Base-by-base conservation (phyloP, 2,888 invertebrate genomes). In the Yponomeuta plumbellus region DNA sequence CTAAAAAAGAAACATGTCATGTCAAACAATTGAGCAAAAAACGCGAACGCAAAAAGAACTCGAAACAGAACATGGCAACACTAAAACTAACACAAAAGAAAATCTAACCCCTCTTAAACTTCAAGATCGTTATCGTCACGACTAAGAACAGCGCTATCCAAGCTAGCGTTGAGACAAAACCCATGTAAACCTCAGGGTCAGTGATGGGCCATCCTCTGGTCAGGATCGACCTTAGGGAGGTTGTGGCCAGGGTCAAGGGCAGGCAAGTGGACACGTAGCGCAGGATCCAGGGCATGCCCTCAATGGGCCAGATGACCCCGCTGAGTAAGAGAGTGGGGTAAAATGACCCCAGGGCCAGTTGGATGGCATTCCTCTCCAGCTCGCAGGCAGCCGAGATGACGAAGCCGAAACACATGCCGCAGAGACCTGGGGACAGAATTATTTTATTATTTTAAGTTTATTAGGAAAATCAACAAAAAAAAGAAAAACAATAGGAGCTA, bases 381-480 rank as follows among this genome's bases (percentile, higher is more conserved):
- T 97, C 97, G 88, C 98, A 98, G 57, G 97, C 94, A 0, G 97
- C 96, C 0, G 98, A 98, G 75, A 98, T 97, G 63, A 98, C 95
- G 86, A 98, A 97, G 68, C 98, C 98, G 88, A 98, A 97, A 80
- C 97, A 97, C 98, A 98, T 98, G 74, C 98, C 98, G 83, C 98
- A 97, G 57, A 98, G 93, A 71, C 96, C 92, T 92, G 82, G 39
- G 69, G 58, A 65, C 2, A 66, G 23, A n/a, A n/a, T n/a, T n/a
- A n/a, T n/a, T n/a, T n/a, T n/a, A n/a, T n/a, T n/a, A n/a, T n/a
- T n/a, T n/a, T n/a, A n/a, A n/a, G n/a, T n/a, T n/a, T n/a, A n/a
- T n/a, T n/a, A n/a, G n/a, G n/a, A n/a, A n/a, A n/a, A n/a, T n/a
- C n/a, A n/a, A n/a, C n/a, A n/a, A n/a, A n/a, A n/a, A n/a, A n/a